Base-by-base conservation (phyloP, 2,113 vertebrate genomes). In the Addax nasomaculatus region DNA sequence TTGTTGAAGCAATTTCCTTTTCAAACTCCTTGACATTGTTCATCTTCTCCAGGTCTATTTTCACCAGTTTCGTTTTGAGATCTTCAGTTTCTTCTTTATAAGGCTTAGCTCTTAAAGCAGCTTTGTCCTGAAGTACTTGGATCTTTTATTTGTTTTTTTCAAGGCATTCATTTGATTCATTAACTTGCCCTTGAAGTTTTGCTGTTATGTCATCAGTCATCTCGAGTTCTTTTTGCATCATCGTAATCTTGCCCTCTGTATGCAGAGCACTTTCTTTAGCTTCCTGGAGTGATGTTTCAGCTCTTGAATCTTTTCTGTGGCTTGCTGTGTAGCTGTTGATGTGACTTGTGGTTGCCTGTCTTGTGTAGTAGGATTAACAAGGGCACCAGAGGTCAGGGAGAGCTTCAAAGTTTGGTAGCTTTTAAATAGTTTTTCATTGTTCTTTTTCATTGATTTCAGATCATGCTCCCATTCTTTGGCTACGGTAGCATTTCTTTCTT, bases 31-130 rank as follows among this genome's bases (percentile, higher is more conserved):
- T 99, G 0, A 98, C 98, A 7, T 97, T 97, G 8, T 99, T 99
- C 87, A 97, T 99, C 97, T 99, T 98, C 96, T 99, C 99, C 98
- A 99, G 96, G 88, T 99, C 99, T 96, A 78, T 81, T 97, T 99
- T 98, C 49, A 99, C 98, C 58, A 99, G 86, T 23, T 99, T 98
- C 25, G 90, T 98, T 97, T 98, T 99, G 53, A 99, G 98, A 57
- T 97, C 57, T 55, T 99, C 99, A 95, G 99, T 98, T 98, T 99
- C 99, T 39, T 98, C 98, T 93, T 98, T 98, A 92, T 98, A 98
- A 7, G 99, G 98, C 5, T 98, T 96, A 17, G 98, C 97, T 93
- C 98, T 99, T 97, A 98, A 98, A 98, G 99, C 83, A 87, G 99
- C 25, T 97, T 98, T 97, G 47, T 97, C 99, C 98, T 99, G 97